Conservation (phyloP, 2,888 invertebrate species). For the Rhagonycha fulva region DNA sequence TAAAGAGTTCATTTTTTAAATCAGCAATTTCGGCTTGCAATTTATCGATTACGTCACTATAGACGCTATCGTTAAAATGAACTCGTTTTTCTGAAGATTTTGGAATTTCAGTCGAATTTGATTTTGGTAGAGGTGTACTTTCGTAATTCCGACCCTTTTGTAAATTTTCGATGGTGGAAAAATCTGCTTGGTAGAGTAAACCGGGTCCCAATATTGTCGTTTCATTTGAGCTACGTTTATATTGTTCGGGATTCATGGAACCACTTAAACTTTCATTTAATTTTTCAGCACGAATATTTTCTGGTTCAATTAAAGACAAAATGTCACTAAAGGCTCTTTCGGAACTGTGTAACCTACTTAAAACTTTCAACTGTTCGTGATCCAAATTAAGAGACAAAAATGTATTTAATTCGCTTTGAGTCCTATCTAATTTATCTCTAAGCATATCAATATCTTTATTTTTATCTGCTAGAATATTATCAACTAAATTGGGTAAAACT, state of each 20-base stretch:
- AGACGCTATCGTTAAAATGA: conserved; percentile 62
- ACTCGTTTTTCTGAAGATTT: conserved; percentile 47
- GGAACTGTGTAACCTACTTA: conserved; percentile 61
- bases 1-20: conserved; percentile 62
- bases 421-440: conserved; percentile 60
- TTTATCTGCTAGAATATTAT: conserved; percentile 69
- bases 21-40: conserved; percentile 64
- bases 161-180: conserved; percentile 47
- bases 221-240: conserved; percentile 58
- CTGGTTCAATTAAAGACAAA: conserved; percentile 72
- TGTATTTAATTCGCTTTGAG: conserved; percentile 59
- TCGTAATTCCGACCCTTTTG: conserved; percentile 30
- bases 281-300: conserved; percentile 52
- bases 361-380: conserved; percentile 58
- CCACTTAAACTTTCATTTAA: conserved; percentile 32
- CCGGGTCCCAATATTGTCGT: conserved; percentile 53
- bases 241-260: conserved; percentile 37
- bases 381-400: conserved; percentile 64
- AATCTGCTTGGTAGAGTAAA: conserved; percentile 38
- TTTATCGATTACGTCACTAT: conserved; percentile 51
- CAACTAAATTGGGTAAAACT: conserved; percentile 61
- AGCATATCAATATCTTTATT: conserved; percentile 70
- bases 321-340: conserved; percentile 74
- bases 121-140: conserved; percentile 35
- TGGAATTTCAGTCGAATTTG: conserved; percentile 48